A percentile compares a stretch with the other conserved stretches of the same genome.
phyloP scores from a whole-genome alignment of 2,797 vertebrate genomes.

The Cossypha polioptera region DNA sequence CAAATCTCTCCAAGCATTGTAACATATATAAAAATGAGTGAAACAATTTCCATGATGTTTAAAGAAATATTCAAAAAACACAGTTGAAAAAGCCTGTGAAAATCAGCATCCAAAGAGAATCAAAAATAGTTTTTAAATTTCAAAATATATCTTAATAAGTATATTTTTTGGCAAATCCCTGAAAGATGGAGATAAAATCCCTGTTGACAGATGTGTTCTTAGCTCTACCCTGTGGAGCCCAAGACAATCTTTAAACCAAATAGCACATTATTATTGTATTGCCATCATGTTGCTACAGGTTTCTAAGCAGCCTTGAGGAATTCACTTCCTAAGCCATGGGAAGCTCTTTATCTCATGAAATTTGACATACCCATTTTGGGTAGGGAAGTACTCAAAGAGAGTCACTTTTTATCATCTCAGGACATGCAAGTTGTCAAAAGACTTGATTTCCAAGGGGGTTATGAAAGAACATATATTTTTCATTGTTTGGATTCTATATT shows the following conservation, averaged over 20 bases:
- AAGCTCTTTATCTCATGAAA: background rate
- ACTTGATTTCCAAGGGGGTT: background rate
- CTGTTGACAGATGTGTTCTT: background rate
- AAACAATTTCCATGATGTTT: background rate
- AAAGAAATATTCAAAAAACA: background rate
- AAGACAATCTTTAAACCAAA: slow-evolving; percentile 1
- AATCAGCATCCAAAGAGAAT: background rate
- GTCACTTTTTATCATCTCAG: slow-evolving; percentile 19
- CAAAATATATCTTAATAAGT: background rate
- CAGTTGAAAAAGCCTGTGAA: background rate
- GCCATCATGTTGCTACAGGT: background rate
- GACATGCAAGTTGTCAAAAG: background rate
- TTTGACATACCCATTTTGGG: background rate
- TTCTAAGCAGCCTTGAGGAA: slow-evolving; percentile 15
- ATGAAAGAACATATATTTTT: background rate
- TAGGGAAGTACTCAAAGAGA: background rate
- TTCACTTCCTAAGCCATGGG: background rate
- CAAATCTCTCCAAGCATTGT: background rate
- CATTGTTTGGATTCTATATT: background rate
- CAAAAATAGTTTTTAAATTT: background rate
- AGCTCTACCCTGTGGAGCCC: background rate
- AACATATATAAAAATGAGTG: background rate
- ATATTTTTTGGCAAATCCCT: background rate
- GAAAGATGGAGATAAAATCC: background rate
- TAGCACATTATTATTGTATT: background rate